Percentiles rank a stretch among this genome's conserved stretches.
phyloP scores from a whole-genome alignment of 2,797 vertebrate species.

The Gallinago nigripennis region DNA sequence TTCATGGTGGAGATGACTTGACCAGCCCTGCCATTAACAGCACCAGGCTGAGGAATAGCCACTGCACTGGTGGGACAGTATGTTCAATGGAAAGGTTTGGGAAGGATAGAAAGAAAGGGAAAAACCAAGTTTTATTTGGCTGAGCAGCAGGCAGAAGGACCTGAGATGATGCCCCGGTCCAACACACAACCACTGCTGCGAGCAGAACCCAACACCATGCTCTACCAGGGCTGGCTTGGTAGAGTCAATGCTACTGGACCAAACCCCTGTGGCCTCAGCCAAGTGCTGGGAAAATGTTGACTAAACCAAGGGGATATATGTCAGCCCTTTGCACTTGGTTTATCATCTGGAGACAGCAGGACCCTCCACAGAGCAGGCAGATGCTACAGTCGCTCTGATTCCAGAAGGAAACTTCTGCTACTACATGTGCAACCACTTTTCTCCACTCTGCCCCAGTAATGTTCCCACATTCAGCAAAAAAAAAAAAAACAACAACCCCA shows the following conservation, averaged over 20 bases:
- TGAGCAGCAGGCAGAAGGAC: background rate
- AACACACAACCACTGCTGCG: background rate
- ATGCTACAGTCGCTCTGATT: background rate
- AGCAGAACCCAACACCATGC: background rate
- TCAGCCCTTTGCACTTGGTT: background rate
- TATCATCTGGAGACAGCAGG: slow-evolving; percentile 3
- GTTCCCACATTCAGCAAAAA: background rate
- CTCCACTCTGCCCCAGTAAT: background rate
- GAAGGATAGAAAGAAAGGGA: background rate
- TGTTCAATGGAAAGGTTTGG: background rate
- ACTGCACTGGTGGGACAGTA: fast-evolving
- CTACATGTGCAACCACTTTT: slow-evolving; percentile 18
- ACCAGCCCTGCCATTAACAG: background rate
- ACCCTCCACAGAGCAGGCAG: slow-evolving; percentile 2
- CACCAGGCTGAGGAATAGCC: background rate
- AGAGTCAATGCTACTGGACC: background rate
- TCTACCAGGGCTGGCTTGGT: background rate
- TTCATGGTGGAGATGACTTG: background rate
- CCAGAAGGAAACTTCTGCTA: background rate
- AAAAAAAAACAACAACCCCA: background rate
- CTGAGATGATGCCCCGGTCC: fast-evolving
- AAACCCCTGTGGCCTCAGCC: background rate
- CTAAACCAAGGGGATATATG: background rate
- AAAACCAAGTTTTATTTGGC: background rate
- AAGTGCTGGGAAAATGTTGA: background rate